Base-by-base conservation (phyloP, 2,888 invertebrate species). In the Hydrotaea cyrtoneurina region DNA sequence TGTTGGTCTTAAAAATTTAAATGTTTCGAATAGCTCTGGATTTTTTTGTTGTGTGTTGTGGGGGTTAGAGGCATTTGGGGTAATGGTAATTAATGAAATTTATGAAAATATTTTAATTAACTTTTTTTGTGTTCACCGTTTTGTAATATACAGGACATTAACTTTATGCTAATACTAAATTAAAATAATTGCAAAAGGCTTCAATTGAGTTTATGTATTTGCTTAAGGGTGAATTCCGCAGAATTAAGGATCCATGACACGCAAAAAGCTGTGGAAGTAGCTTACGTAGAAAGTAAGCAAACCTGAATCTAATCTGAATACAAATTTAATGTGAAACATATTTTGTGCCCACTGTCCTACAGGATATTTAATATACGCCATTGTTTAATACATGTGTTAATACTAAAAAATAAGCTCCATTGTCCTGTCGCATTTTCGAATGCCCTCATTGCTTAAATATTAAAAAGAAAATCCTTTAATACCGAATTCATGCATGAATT, bases 41-140 rank as follows among this genome's bases (percentile, higher is more conserved):
- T n/a, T n/a, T 69, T 62, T 15, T 62, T 62, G 5, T 26, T 31
- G 4, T 43, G 17, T 7, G 3, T 8, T 36, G 36, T 0, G 21
- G 2, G 39, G 21, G n/a, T n/a, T n/a, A 66, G 39, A 23, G 11
- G 39, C 2, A 10, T 39, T 17, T 66, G 43, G 69, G 43, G 43
- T 4, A n/a, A 46, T 69, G 76, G 76, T 82, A 85, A 80, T 85
- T 85, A 85, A 82, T 59, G 77, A 82, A 80, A 85, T 85, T 85
- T 85, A 85, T 85, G 79, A 82, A 82, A 85, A 85, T 82, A 85
- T 85, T 85, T 85, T 82, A 85, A 82, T 85, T 85, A 85, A 85
- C 74, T 71, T 85, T 82, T 59, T 71, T 17, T 66, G 3, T 4
- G 15, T n/a, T 62, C 21, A 59, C 0, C 21, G 55, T 53, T 23